Evolutionary conservation across 2,888 invertebrate species (phyloP), one percentile per base, ranked within the genome.

Genomic region (Nomada ferruginata): DNA sequence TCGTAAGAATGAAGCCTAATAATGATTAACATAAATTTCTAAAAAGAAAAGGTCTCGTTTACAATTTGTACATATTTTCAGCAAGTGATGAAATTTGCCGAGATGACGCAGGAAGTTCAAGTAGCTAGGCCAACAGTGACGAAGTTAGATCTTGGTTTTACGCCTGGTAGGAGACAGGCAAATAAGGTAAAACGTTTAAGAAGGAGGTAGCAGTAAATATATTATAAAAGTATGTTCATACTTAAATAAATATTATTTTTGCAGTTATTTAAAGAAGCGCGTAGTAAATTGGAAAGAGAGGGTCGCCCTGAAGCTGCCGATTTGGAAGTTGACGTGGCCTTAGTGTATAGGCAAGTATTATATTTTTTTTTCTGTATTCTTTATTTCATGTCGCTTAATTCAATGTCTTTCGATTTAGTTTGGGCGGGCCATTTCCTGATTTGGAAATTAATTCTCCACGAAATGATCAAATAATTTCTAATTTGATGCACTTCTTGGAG

Each of bases 41-140:
- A 29, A 52, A 29, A 13, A 36, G 57, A 70, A 53, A 23, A 20
- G 9, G 23, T 47, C 20, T 52, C 23, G 9, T 20, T 50, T 13
- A 47, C 13, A 47, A 47, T 47, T n/a, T 44, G 26, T 44, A 26
- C 83, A 61, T 71, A 11, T 87, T 92, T 93, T 1, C 91, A 97
- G 95, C 97, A 98, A 95, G 99, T 99, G 0, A 97, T 99, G 97
- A 97, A 98, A 91, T 99, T 99, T 93, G 99, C 99, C 0, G 99
- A 99, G 95, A 96, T 98, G 95, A 97, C 99, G 0, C 98, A 99
- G 92, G 98, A 99, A 94, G 98, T 99, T 0, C 97, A 98, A 94
- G 96, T 98, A 1, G 94, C 96, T 0, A 95, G 96, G 76, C 95
- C 97, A 1, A 96, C 95, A 75, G 94, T 96, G 0, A 93, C 94